Percentiles rank a stretch among this genome's conserved stretches.
Conservation (phyloP, 30 jellyfish, hydroid and myxozoan genomes). For the Rhopilema esculentum region DNA sequence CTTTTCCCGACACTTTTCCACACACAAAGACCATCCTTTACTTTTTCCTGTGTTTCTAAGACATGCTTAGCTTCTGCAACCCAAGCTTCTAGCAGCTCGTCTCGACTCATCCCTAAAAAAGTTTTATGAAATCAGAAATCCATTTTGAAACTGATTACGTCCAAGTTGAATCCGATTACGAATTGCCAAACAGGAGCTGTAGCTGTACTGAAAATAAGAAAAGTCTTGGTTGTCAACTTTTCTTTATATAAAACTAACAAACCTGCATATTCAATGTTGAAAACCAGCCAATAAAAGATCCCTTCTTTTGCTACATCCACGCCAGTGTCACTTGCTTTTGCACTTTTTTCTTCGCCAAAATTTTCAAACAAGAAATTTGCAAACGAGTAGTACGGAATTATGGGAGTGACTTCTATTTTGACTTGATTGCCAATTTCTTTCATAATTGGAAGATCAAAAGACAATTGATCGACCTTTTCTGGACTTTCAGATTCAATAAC, state of each 20-base stretch:
- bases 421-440: conserved; percentile 71
- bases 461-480: conserved; percentile 48
- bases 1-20: conserved; percentile 78
- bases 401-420: conserved; percentile 64
- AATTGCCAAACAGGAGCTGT: background rate
- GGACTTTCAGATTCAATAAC: conserved; percentile 72
- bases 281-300: conserved; percentile 63
- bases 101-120: conserved; percentile 67
- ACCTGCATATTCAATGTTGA: conserved; percentile 63
- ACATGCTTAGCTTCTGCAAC: conserved; percentile 68
- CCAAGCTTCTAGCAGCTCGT: conserved; percentile 60
- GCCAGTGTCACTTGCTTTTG: conserved; percentile 11
- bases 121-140: background rate
- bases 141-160: background rate
- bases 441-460: conserved; percentile 66
- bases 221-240: background rate
- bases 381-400: conserved; percentile 58
- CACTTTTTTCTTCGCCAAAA: conserved; percentile 37
- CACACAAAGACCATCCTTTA: conserved; percentile 54
- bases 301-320: conserved; percentile 68
- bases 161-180: background rate
- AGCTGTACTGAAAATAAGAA: background rate
- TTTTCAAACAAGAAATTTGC: conserved; percentile 47
- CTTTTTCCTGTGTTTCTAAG: conserved; percentile 52
- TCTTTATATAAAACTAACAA: background rate